These are phyloP conservation scores for Galeruca laticollis DNA, from an alignment of 2,888 invertebrate genomes.

Conservation along the genomic window DNA sequence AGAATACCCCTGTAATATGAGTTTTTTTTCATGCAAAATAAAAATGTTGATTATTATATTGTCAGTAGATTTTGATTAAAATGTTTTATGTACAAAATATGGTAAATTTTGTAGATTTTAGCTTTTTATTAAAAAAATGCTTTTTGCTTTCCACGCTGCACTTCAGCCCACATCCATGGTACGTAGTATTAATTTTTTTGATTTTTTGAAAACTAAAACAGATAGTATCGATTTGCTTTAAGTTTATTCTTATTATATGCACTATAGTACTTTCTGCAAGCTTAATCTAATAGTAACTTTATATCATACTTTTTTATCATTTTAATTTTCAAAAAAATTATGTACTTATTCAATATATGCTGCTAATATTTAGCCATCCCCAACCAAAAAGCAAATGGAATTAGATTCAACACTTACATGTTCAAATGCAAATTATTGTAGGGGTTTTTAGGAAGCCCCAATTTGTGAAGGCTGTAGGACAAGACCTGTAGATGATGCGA, in stretches of 20 bases:
- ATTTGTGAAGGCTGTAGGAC: no score
- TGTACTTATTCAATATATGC: no score
- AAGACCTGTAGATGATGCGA: no score
- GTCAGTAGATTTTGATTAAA: background rate
- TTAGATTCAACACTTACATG: no score
- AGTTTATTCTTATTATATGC: constrained; percentile 19
- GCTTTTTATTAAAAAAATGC: constrained; percentile 59
- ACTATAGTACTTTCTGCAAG: constrained; percentile 33
- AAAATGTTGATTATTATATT: background rate
- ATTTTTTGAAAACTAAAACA: constrained; percentile 30
- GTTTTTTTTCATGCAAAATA: no score
- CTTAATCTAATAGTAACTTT: constrained; percentile 1
- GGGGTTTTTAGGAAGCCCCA: no score
- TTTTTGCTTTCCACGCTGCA: constrained; percentile 67
- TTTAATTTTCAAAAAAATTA: no score
- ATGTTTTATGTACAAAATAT: constrained; percentile 21
- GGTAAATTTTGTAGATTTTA: constrained; percentile 26
- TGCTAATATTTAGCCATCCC: no score
- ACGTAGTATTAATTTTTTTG: constrained; percentile 62
- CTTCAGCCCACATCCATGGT: constrained; percentile 67
- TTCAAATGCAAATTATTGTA: no score
- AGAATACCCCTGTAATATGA: no score
- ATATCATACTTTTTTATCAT: background rate
- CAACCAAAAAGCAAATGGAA: no score
- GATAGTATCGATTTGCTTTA: constrained; percentile 35